Evolutionary conservation across 2,797 vertebrate species (phyloP), one percentile per base, ranked within the genome.

Genomic region (Sebastes alutus): DNA sequence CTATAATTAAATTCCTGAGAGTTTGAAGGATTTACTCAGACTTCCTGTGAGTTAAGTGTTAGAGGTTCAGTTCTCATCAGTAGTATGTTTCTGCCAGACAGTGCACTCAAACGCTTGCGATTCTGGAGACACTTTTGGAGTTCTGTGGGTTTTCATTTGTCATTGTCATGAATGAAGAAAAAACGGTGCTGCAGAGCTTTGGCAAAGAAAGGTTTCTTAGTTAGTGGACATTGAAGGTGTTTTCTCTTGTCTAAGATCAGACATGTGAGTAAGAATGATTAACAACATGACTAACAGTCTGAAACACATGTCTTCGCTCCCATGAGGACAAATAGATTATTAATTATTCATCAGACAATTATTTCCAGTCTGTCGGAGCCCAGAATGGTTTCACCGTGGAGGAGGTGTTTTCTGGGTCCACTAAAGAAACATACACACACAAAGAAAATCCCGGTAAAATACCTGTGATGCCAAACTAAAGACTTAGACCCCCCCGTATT

Each of bases 271-370:
- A 65, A 11, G 35, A 16, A 4, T 27, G 35, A 65, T 42, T 65
- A 42, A 65, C 23, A 42, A 11, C 38, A 38, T 16, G 22, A 20
- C 35, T 63, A 23, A 46, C 16, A 12, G 63, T 27, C 38, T 42
- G 14, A 42, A 42, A 42, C 38, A 42, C 38, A 16, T 42, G 38
- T 42, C 49, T 75, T 3, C 0, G 11, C 20, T 54, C 60, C 62
- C 25, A 25, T 2, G 12, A 67, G 42, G 55, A 55, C 55, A 27
- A 62, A 32, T 4, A n/a, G 10, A 12, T n/a, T 7, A 22, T 72
- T 49, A 49, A 63, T 77, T 68, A 73, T 77, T 73, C 14, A 77
- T 63, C 56, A 63, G 32, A 52, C 69, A 46, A 73, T 77, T 62
- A 63, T 33, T 73, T 64, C 62, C 2, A 33, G 78, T 46, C 14